Evolutionary conservation across 2,797 vertebrate species (phyloP).

Genomic region (Gallinago nigripennis): DNA sequence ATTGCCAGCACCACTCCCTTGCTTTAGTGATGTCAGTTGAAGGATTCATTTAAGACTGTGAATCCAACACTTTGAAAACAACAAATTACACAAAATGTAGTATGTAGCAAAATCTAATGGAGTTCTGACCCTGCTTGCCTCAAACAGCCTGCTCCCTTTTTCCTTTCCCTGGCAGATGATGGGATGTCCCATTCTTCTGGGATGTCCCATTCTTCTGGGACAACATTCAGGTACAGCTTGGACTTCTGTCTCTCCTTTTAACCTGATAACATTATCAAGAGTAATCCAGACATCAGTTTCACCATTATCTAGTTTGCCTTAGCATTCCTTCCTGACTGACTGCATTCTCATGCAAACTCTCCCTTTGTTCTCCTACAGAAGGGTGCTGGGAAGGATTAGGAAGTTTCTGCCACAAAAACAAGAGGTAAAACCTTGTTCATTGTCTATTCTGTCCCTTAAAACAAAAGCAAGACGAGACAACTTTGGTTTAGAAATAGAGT

Average conservation of each 20-base stretch:
- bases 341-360: neutral
- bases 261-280: neutral
- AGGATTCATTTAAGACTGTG: neutral
- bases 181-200: neutral
- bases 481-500: neutral
- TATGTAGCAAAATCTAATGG: neutral
- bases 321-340: conserved; percentile 5
- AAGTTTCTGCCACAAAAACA: conserved; percentile 1
- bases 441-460: neutral
- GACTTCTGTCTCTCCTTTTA: neutral
- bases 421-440: neutral
- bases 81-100: neutral
- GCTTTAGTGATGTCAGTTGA: neutral
- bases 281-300: neutral
- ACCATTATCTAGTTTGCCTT: neutral
- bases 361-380: neutral
- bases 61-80: neutral
- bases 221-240: neutral
- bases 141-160: neutral
- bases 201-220: neutral
- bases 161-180: neutral
- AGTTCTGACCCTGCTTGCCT: neutral
- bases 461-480: neutral
- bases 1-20: neutral
- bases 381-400: neutral